Base-by-base conservation (phyloP, 2,888 invertebrate genomes). In the Proisotoma minuta region DNA sequence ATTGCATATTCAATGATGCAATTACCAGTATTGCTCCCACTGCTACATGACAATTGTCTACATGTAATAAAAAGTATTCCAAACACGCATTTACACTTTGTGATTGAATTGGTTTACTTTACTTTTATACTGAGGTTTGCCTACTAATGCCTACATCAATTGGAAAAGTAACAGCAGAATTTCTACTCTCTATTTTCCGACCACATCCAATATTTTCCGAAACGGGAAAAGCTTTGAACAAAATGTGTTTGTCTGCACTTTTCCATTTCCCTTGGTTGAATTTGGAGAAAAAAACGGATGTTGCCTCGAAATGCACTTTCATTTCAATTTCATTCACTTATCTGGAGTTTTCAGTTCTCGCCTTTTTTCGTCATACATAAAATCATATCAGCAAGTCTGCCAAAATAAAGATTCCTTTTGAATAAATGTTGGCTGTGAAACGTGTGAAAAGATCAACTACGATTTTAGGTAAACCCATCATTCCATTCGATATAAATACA, bases 321-420 rank as follows among this genome's bases (percentile, higher is more conserved):
- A 68, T 63, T 68, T 63, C 66, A 59, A 66, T 63, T 63, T 63
- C 63, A 63, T 63, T 63, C 62, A 63, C 63, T 63, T 66, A 63
- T 10, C 63, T 63, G 59, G 59, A 53, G 40, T 51, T 29, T 58
- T 50, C 61, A 53, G 26, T 59, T 59, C 59, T 50, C 54, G 53
- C 28, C 54, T 54, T 57, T 29, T 57, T 43, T 40, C 39, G 27
- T 24, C 58, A 34, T 15, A 10, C 34, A 34, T 15, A 34, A 34
- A 34, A 8, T n/a, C n/a, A n/a, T n/a, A n/a, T n/a, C n/a, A n/a
- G n/a, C n/a, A n/a, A n/a, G n/a, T 34, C 34, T 34, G 8, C 34
- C 34, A 15, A 34, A 10, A 34, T 34, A 15, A 15, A 34, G 15
- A 34, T 34, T 10, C 34, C 34, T 34, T 34, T 34, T 8, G 34